Evolutionary conservation across 2,888 invertebrate species (phyloP).

Genomic region (Cancer borealis): DNA sequence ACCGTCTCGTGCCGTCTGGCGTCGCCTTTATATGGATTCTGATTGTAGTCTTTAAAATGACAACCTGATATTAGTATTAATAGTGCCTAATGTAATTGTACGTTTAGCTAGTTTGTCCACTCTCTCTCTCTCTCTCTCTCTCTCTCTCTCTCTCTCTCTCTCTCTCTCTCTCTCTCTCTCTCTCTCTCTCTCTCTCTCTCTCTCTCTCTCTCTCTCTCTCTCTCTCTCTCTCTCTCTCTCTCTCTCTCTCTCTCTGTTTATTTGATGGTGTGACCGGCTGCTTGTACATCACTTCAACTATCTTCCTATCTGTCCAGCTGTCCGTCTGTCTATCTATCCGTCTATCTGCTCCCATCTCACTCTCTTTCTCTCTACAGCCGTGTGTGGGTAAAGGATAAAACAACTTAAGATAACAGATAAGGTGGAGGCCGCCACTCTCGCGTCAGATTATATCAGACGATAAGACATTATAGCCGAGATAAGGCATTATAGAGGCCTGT

Average conservation of each 20-base stretch:
- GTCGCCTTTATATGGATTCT: not conserved
- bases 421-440: conserved; percentile 41
- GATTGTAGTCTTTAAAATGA: not conserved
- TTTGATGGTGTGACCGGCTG: not conserved
- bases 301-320: not conserved
- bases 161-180: not conserved
- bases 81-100: not conserved
- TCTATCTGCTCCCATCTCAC: not conserved
- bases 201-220: conserved; percentile 16
- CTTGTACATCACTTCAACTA: not conserved
- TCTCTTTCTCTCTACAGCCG: not conserved
- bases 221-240: not conserved
- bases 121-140: conserved; percentile 23
- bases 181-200: not conserved
- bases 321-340: not conserved
- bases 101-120: not conserved
- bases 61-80: not conserved
- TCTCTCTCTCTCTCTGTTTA: conserved; percentile 2
- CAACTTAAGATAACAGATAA: conserved; percentile 59
- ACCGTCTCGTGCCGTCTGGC: not conserved
- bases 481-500: conserved; percentile 30
- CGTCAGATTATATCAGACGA: conserved; percentile 48
- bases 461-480: conserved; percentile 45
- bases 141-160: not conserved
- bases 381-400: conserved; percentile 25